A percentile compares a stretch with the other conserved stretches of the same genome.
Evolutionary conservation across 37 sponge, comb jelly and placozoan species (phyloP).

Genomic region (Cliona cf. orientalis): DNA sequence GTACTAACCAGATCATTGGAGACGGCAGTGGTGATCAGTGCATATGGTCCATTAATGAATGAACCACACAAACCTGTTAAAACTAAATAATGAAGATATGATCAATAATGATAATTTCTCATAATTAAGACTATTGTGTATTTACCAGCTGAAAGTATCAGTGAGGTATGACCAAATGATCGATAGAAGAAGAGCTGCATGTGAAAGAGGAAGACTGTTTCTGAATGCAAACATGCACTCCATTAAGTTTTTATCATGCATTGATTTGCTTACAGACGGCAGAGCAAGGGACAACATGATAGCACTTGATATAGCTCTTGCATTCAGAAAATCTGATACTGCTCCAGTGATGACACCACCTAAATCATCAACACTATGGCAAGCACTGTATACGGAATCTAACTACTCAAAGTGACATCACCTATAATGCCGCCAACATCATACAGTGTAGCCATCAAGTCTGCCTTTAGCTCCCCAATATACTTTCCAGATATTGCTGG

Average conservation of each 20-base stretch:
- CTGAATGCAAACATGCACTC: not conserved
- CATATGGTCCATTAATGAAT: conserved; percentile 82
- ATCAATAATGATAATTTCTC: not conserved
- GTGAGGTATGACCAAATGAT: not conserved
- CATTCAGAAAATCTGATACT: too few species aligned
- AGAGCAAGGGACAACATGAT: conserved; percentile 53
- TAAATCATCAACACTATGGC: too few species aligned
- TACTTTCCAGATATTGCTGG: not conserved
- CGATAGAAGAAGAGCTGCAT: conserved; percentile 5
- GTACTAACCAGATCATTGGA: conserved; percentile 67
- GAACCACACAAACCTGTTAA: conserved; percentile 62
- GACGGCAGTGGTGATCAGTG: conserved; percentile 86
- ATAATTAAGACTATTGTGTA: too few species aligned
- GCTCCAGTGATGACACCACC: too few species aligned
- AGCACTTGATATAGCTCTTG: too few species aligned
- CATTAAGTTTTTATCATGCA: not conserved
- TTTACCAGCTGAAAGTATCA: not conserved
- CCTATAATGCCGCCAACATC: conserved; percentile 87
- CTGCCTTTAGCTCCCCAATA: conserved; percentile 28
- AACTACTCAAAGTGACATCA: not conserved
- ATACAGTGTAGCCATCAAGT: conserved; percentile 66
- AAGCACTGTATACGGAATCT: too few species aligned
- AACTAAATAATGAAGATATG: conserved; percentile 5
- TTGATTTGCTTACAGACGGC: conserved; percentile 51
- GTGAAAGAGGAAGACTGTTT: not conserved